phyloP scores from a whole-genome alignment of 2,113 vertebrate genomes.

The Sus scrofa region DNA sequence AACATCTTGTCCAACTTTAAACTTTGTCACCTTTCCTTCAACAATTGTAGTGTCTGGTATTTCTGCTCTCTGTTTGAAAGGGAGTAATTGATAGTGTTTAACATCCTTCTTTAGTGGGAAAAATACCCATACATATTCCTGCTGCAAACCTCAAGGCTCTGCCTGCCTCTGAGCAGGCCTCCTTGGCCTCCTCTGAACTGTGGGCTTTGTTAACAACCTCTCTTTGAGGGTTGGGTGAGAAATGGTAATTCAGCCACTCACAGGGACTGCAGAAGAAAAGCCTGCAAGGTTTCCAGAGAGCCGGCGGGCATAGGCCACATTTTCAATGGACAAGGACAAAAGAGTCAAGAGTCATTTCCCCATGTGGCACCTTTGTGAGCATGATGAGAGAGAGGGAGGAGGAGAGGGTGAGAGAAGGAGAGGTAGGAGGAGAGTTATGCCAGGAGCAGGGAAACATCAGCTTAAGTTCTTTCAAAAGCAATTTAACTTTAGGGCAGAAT shows the following conservation, averaged over 20 bases:
- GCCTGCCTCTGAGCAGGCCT: not conserved
- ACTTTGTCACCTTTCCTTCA: not conserved
- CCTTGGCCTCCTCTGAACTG: not conserved
- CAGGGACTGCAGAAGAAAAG: not conserved
- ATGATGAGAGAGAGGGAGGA: rapidly evolving
- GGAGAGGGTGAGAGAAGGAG: rapidly evolving
- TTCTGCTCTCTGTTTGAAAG: constrained; percentile 30
- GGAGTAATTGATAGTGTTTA: not conserved
- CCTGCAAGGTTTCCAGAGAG: not conserved
- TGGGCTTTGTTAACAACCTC: constrained; percentile 40
- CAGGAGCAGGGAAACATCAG: not conserved
- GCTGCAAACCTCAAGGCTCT: not conserved
- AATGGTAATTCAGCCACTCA: not conserved
- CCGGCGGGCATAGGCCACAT: not conserved
- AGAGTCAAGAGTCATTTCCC: constrained; percentile 44
- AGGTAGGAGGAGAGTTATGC: not conserved
- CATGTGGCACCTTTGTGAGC: not conserved
- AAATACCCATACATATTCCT: constrained; percentile 61
- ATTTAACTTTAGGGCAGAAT: constrained; percentile 34
- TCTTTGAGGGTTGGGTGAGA: constrained; percentile 47
- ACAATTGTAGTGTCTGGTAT: not conserved
- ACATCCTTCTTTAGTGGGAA: constrained; percentile 50
- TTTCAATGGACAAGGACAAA: constrained; percentile 62
- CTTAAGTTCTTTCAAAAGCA: not conserved
- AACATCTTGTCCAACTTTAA: not conserved